These are phyloP conservation scores for Magallana gigas DNA, from an alignment of 1,140 invertebrate genomes.

Conservation along the genomic window DNA sequence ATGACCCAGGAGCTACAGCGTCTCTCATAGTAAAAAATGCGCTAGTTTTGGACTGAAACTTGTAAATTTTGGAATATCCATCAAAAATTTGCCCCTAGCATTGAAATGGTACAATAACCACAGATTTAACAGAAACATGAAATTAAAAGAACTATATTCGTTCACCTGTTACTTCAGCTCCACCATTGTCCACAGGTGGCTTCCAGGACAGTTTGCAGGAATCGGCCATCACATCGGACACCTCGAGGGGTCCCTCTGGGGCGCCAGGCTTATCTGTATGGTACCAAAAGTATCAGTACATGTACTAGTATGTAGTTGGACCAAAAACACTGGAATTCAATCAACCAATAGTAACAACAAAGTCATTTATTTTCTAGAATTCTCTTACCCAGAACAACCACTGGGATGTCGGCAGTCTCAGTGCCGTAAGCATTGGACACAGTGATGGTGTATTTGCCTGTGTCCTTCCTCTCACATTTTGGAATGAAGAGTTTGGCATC, in stretches of 20 bases:
- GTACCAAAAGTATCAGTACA: slow-evolving; percentile 66
- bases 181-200: slow-evolving; percentile 95
- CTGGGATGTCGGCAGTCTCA: slow-evolving; percentile 95
- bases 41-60: too few species aligned
- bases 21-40: too few species aligned
- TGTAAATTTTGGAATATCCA: too few species aligned
- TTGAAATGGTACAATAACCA: too few species aligned
- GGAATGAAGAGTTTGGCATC: slow-evolving; percentile 93
- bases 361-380: not conserved
- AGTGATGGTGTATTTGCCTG: slow-evolving; percentile 94
- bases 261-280: slow-evolving; percentile 94
- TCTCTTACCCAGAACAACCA: slow-evolving; percentile 90
- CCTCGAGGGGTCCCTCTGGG: slow-evolving; percentile 92
- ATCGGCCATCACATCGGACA: slow-evolving; percentile 92
- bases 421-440: slow-evolving; percentile 93
- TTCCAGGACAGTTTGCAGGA: slow-evolving; percentile 95
- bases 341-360: not conserved
- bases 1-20: too few species aligned
- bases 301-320: not conserved
- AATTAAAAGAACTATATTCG: not conserved
- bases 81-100: too few species aligned
- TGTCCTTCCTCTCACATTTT: slow-evolving; percentile 92
- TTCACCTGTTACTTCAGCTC: slow-evolving; percentile 93
- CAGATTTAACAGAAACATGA: too few species aligned
- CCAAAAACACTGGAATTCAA: not conserved